Conservation (phyloP, 2,888 invertebrate species). For the Calephelis perditalis region DNA sequence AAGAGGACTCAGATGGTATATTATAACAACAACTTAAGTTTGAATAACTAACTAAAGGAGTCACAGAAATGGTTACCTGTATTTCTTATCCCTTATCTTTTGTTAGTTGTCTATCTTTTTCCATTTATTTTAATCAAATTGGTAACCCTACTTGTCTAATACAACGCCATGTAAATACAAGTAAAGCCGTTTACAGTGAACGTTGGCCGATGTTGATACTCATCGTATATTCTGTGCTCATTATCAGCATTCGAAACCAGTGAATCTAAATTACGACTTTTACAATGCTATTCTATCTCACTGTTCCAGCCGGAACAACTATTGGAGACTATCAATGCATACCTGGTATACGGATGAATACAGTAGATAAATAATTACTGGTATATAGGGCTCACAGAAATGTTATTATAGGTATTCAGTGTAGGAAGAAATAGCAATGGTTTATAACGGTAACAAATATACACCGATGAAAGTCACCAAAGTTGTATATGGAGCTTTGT, state of each 20-base stretch:
- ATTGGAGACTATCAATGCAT: slow-evolving; percentile 6
- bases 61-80: too few relatives aligned
- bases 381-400: too few relatives aligned
- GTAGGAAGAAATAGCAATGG: too few relatives aligned
- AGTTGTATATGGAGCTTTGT: too few relatives aligned
- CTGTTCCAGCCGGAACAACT: slow-evolving; percentile 6
- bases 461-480: too few relatives aligned
- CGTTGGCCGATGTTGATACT: slow-evolving; percentile 11
- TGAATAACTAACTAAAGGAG: too few relatives aligned
- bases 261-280: slow-evolving; percentile 14
- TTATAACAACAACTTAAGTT: too few relatives aligned
- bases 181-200: slow-evolving; percentile 9
- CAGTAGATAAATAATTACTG: neutral
- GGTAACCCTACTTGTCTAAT: slow-evolving; percentile 6
- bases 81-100: too few relatives aligned
- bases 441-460: too few relatives aligned
- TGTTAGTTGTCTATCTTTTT: too few relatives aligned
- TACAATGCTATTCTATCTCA: slow-evolving; percentile 10
- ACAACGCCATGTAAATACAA: slow-evolving; percentile 10
- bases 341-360: neutral
- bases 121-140: neutral
- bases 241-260: slow-evolving; percentile 10
- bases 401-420: too few relatives aligned
- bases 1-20: too few relatives aligned
- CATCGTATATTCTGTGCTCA: slow-evolving; percentile 14